Evolutionary conservation across 1,140 invertebrate genomes (phyloP), one percentile per base, ranked within the genome.

Genomic region (Ectropis grisescens): DNA sequence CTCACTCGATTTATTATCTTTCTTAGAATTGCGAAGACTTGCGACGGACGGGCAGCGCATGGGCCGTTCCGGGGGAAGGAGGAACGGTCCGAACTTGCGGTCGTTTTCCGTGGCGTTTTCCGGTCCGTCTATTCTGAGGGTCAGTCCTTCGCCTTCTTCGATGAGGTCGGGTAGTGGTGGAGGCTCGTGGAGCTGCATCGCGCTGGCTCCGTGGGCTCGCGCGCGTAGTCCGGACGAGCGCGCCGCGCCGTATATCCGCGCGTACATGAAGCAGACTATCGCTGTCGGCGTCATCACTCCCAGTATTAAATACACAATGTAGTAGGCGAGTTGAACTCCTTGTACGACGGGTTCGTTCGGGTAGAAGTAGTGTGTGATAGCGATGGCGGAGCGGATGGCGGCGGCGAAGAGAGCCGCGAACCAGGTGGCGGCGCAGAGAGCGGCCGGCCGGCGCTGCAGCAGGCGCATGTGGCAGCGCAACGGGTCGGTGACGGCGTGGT

Each of bases 401-500:
- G 90, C 62, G 1, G 58, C 88, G 0, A 82, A 34, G 1, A 83
- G 70, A 0, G 91, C 86, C 1, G 89, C 66, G 4, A 87, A 45
- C 93, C 93, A 90, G 6, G 86, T 84, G 8, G 84, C 71, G 5
- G 86, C 79, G 33, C 95, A 91, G 7, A 94, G 81, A 0, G 90
- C 66, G 1, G 85, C 87, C 0, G 90, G 91, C 26, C 89, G 88
- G 6, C 88, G 75, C 50, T 91, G 89, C 51, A 93, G 88, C 37
- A 96, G 85, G 15, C 89, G 86, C 9, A 88, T 87, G 42, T 92
- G 90, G 66, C 95, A 95, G n/a, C 91, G 87, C 12, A 95, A 82
- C 0, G 93, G 93, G 64, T 93, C 91, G 2, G 93, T 91, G 15
- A 96, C 92, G 0, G 93, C 94, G 44, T 91, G 90, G 70, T 94